A percentile compares a stretch with the other conserved stretches of the same genome.
Conservation (phyloP, 2,888 invertebrate genomes). For the Rutpela maculata region DNA sequence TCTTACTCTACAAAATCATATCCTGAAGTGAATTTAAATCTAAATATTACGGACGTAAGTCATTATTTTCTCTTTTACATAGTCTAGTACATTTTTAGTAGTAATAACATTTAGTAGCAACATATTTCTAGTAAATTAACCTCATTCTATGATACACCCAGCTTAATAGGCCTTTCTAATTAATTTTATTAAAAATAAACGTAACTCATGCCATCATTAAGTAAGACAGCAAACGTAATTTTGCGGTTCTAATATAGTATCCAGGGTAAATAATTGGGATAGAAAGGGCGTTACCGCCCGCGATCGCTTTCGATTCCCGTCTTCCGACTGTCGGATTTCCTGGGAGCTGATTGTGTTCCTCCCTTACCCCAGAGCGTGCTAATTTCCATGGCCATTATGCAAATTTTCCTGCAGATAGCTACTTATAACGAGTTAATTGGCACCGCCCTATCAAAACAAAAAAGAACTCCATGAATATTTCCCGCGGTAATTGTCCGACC, state of each 20-base stretch:
- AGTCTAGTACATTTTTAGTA: too few species aligned
- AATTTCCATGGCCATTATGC: constrained; percentile 61
- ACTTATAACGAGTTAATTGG: constrained; percentile 57
- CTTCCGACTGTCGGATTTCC: constrained; percentile 62
- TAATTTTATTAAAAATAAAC: not conserved
- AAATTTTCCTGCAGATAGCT: constrained; percentile 57
- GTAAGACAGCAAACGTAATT: not conserved
- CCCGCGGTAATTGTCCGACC: constrained; percentile 6
- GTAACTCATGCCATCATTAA: not conserved
- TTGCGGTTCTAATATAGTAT: constrained; percentile 43
- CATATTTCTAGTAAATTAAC: too few species aligned
- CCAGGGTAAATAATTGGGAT: constrained; percentile 48
- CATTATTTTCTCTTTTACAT: too few species aligned
- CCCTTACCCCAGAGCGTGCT: constrained; percentile 50
- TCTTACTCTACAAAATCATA: too few species aligned
- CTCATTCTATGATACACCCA: not conserved
- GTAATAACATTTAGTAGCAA: too few species aligned
- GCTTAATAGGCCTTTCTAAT: not conserved
- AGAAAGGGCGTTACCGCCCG: constrained; percentile 52
- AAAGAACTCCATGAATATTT: constrained; percentile 46
- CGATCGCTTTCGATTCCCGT: constrained; percentile 59
- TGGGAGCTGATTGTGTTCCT: constrained; percentile 58
- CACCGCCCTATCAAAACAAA: constrained; percentile 50
- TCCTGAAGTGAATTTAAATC: too few species aligned
- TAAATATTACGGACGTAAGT: too few species aligned